phyloP scores from a whole-genome alignment of 2,797 vertebrate genomes.

The Neosilurus hyrtlii region DNA sequence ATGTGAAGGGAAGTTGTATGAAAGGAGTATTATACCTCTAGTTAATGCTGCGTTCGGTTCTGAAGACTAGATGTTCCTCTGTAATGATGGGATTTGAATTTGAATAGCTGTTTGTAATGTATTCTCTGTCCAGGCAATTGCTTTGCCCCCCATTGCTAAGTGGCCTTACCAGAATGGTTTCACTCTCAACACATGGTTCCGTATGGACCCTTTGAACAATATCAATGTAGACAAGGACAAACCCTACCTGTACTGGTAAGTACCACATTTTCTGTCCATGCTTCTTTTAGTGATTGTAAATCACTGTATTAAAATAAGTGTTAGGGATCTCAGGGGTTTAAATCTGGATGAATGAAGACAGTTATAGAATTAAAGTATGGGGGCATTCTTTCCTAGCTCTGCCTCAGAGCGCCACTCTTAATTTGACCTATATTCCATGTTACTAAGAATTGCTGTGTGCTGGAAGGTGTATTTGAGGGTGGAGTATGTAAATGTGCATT shows the following conservation, averaged over 20 bases:
- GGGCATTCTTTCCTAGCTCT: slow-evolving; percentile 30
- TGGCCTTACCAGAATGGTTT: slow-evolving; percentile 99
- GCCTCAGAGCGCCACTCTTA: slow-evolving; percentile 36
- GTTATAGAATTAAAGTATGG: slow-evolving; percentile 15
- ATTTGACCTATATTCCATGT: slow-evolving; percentile 42
- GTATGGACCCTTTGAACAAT: slow-evolving; percentile 98
- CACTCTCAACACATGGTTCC: slow-evolving; percentile 99
- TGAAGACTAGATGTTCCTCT: neutral
- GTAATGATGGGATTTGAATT: neutral
- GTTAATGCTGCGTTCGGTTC: neutral
- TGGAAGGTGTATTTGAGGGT: slow-evolving; percentile 28
- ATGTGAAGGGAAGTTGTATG: neutral
- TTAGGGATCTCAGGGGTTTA: slow-evolving; percentile 25
- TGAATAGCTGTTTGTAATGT: neutral
- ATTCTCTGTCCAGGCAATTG: slow-evolving; percentile 82
- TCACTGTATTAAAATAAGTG: neutral
- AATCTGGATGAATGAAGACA: slow-evolving; percentile 2
- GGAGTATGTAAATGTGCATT: neutral
- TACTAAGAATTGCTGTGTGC: slow-evolving; percentile 28
- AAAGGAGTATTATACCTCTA: neutral
- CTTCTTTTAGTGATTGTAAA: slow-evolving; percentile 11
- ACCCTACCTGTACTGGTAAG: slow-evolving; percentile 98
- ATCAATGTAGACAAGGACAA: slow-evolving; percentile 99
- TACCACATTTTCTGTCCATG: neutral
- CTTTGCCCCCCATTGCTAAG: slow-evolving; percentile 98